These are phyloP conservation scores for Crossaster papposus DNA, from an alignment of 53 echinoderm and acorn worm species.

Conservation along the genomic window DNA sequence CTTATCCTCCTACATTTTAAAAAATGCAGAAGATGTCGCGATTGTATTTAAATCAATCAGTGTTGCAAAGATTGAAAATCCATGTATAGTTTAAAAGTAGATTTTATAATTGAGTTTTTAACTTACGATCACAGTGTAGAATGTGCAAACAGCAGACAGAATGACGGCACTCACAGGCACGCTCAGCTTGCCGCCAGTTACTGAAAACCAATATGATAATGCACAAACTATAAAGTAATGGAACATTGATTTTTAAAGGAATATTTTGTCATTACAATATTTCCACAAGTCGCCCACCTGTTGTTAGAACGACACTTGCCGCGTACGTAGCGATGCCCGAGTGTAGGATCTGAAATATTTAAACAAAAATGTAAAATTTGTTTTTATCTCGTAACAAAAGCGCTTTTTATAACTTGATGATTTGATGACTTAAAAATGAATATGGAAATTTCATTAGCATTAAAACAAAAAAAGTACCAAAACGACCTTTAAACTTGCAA, in stretches of 20 bases:
- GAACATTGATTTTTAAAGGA: too few species aligned
- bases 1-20: too few species aligned
- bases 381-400: neutral
- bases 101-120: neutral
- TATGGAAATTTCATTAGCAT: too few species aligned
- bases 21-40: too few species aligned
- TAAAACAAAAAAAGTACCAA: too few species aligned
- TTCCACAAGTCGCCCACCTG: constrained; percentile 22
- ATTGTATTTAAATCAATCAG: neutral
- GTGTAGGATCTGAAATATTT: constrained; percentile 40
- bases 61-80: too few species aligned
- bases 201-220: too few species aligned
- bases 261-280: neutral
- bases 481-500: too few species aligned
- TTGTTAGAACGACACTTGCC: constrained; percentile 48
- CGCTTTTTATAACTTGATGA: neutral
- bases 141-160: constrained; percentile 26
- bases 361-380: too few species aligned
- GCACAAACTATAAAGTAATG: too few species aligned
- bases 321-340: constrained; percentile 59
- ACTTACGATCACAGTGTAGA: constrained; percentile 53
- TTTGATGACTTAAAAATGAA: too few species aligned
- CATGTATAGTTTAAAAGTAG: neutral
- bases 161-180: neutral
- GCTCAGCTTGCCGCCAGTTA: constrained; percentile 2